Conservation (phyloP, 2,797 vertebrate species). For the Gambusia yucatana region DNA sequence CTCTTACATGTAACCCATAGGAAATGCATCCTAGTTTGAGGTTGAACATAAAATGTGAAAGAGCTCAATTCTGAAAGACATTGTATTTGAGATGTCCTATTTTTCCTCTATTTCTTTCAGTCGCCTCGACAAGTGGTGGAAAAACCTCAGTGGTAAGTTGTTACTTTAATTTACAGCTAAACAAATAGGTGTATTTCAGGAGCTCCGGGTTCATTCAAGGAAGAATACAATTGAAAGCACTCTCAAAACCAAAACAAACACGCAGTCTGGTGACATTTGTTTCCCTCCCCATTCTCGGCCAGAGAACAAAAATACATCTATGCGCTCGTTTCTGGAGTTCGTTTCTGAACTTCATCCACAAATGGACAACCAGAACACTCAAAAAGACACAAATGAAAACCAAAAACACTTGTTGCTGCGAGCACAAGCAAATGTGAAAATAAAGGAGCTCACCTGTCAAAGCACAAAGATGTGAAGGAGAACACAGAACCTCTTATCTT, state of each 20-base stretch:
- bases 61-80: background rate
- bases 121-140: background rate
- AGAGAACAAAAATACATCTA: background rate
- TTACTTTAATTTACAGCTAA: slow-evolving; percentile 34
- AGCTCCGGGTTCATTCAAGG: background rate
- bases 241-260: slow-evolving; percentile 14
- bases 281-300: background rate
- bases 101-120: slow-evolving; percentile 31
- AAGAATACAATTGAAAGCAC: slow-evolving; percentile 15
- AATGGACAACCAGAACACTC: background rate
- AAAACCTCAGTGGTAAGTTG: slow-evolving; percentile 15
- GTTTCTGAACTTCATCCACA: background rate
- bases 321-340: background rate
- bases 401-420: background rate
- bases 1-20: too few relatives aligned
- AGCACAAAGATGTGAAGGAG: background rate
- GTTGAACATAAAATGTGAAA: background rate
- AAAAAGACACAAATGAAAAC: background rate
- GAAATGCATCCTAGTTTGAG: background rate
- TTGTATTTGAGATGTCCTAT: background rate
- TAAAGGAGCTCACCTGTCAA: background rate
- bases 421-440: background rate
- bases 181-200: background rate
- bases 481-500: background rate
- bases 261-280: background rate